Conservation (phyloP, 2,888 invertebrate genomes). For the Acleris holmiana region DNA sequence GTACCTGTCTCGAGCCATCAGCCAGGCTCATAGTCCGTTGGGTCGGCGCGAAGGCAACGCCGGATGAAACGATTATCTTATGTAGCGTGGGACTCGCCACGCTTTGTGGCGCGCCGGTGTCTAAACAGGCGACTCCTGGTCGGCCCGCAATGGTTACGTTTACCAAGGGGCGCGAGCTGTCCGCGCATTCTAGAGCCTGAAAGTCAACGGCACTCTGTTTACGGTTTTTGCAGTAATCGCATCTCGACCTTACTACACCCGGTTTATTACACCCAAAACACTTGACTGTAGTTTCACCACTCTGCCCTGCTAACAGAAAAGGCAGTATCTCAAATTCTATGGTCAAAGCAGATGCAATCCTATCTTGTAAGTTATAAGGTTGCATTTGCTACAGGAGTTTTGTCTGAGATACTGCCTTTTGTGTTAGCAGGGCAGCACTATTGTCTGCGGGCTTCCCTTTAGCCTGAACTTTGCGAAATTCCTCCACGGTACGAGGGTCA, state of each 20-base stretch:
- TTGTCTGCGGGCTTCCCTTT: too few relatives aligned
- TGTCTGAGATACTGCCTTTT: too few relatives aligned
- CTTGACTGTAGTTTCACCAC: neutral
- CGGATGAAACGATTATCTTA: neutral
- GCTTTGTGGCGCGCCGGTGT: neutral
- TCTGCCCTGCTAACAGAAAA: too few relatives aligned
- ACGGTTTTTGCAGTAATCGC: neutral
- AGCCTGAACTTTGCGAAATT: too few relatives aligned
- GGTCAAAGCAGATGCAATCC: too few relatives aligned
- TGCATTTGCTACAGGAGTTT: too few relatives aligned
- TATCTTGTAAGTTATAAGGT: too few relatives aligned
- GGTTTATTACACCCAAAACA: neutral
- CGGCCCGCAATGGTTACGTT: neutral
- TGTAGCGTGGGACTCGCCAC: neutral
- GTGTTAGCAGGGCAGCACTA: too few relatives aligned
- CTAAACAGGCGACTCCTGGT: neutral
- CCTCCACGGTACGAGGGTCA: too few relatives aligned
- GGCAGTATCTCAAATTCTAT: too few relatives aligned
- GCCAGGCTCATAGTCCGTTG: neutral
- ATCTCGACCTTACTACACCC: neutral
- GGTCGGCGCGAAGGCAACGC: neutral
- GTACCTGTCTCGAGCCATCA: slow-evolving; percentile 1
- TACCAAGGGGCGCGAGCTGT: neutral
- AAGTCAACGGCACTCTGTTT: too few relatives aligned
- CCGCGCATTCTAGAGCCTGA: neutral